Evolutionary conservation across 2,888 invertebrate genomes (phyloP).

Genomic region (Tinea pellionella): DNA sequence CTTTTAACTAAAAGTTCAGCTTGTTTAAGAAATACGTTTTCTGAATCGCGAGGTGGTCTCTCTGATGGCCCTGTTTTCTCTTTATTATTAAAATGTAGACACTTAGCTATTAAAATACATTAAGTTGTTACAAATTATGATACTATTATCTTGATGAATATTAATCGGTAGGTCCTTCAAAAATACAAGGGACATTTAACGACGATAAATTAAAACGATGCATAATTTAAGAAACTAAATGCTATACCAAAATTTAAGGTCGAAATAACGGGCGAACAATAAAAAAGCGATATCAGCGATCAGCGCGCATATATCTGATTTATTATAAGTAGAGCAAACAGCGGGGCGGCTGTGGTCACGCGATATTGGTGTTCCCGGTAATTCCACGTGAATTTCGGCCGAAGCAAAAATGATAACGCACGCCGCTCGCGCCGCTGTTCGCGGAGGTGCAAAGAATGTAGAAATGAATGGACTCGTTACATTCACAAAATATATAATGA

Average conservation of each 20-base stretch:
- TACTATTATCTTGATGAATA: not conserved
- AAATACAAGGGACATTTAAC: not conserved
- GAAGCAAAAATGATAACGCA: conserved; percentile 36
- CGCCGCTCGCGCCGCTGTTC: conserved; percentile 27
- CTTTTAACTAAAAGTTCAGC: no score
- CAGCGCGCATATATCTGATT: conserved; percentile 32
- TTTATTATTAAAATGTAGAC: no score
- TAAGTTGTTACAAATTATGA: not conserved
- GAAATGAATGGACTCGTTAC: not conserved
- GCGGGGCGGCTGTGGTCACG: conserved; percentile 20
- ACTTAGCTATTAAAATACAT: no score
- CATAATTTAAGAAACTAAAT: conserved; percentile 7
- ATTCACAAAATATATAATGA: no score
- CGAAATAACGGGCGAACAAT: conserved; percentile 6
- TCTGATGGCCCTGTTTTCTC: no score
- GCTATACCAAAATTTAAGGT: conserved; percentile 1
- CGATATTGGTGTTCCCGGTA: conserved; percentile 19
- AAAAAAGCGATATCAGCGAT: conserved; percentile 13
- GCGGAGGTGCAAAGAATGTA: not conserved
- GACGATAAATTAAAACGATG: not conserved
- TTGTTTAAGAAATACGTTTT: no score
- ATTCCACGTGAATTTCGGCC: conserved; percentile 14
- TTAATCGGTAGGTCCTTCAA: not conserved
- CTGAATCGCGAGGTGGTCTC: no score
- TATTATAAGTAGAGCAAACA: conserved; percentile 32